A percentile compares a stretch with the other conserved stretches of the same genome.
Evolutionary conservation across 2,888 invertebrate species (phyloP).

Genomic region (Onthophagus sagittarius): DNA sequence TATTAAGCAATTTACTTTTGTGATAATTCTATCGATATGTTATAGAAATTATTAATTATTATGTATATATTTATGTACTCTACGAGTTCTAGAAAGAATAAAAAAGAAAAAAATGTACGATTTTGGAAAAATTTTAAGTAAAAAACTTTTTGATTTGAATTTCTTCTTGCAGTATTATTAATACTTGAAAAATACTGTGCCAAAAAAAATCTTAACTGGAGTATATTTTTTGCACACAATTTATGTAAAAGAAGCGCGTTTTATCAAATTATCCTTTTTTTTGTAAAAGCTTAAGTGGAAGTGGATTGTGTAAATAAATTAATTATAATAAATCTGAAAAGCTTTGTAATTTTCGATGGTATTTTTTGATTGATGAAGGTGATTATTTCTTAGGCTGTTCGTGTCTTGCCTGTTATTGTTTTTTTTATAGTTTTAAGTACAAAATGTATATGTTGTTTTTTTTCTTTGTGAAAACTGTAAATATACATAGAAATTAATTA

Average conservation of each 20-base stretch:
- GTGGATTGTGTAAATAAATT: constrained; percentile 2
- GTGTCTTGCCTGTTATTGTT: constrained; percentile 52
- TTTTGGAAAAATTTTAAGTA: constrained; percentile 7
- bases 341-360: not conserved
- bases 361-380: constrained; percentile 18
- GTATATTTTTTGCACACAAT: constrained; percentile 22
- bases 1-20: constrained; percentile 46
- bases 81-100: constrained; percentile 23
- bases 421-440: constrained; percentile 48
- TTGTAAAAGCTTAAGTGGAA: not conserved
- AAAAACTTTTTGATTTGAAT: constrained; percentile 32
- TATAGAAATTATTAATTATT: constrained; percentile 23
- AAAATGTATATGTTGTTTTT: constrained; percentile 50
- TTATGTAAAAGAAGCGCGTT: not conserved
- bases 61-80: constrained; percentile 21
- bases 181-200: constrained; percentile 39
- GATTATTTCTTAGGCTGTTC: constrained; percentile 43
- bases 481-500: constrained; percentile 45
- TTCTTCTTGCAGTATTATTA: constrained; percentile 37
- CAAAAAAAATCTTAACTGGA: constrained; percentile 34
- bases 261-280: not conserved
- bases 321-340: not conserved
- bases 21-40: constrained; percentile 41
- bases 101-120: constrained; percentile 17
- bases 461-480: constrained; percentile 49